phyloP scores from a whole-genome alignment of 2,113 vertebrate species.

The Isurus oxyrinchus region DNA sequence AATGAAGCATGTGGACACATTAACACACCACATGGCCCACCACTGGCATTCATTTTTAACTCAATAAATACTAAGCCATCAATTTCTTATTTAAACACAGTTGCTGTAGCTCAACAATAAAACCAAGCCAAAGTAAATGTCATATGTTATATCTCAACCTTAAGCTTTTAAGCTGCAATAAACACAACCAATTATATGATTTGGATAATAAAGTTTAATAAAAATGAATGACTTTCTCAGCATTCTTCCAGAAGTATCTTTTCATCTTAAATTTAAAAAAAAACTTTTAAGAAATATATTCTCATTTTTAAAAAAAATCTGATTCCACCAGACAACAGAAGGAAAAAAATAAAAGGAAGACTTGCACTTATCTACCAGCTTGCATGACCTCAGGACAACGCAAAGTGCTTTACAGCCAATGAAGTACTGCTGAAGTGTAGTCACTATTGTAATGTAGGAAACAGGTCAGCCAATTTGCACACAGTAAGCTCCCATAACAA shows the following conservation, averaged over 20 bases:
- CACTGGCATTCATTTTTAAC: background rate
- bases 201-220: background rate
- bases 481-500: too few relatives aligned
- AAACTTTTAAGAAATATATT: background rate
- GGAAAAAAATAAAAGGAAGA: too few relatives aligned
- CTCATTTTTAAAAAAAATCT: background rate
- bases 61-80: background rate
- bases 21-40: conserved; percentile 18
- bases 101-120: background rate
- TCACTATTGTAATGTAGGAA: too few relatives aligned
- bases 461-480: too few relatives aligned
- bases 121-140: background rate
- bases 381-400: too few relatives aligned
- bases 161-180: background rate
- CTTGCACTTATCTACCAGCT: too few relatives aligned
- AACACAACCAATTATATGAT: background rate
- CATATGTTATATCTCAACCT: background rate
- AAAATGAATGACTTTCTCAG: conserved; percentile 6
- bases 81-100: background rate
- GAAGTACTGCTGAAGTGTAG: too few relatives aligned
- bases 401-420: too few relatives aligned
- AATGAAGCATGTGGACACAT: background rate
- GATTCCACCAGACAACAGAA: background rate
- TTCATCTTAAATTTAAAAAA: background rate
- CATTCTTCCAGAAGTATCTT: background rate